These are phyloP conservation scores for Nomada fabriciana DNA, from an alignment of 2,888 invertebrate genomes.

Conservation along the genomic window DNA sequence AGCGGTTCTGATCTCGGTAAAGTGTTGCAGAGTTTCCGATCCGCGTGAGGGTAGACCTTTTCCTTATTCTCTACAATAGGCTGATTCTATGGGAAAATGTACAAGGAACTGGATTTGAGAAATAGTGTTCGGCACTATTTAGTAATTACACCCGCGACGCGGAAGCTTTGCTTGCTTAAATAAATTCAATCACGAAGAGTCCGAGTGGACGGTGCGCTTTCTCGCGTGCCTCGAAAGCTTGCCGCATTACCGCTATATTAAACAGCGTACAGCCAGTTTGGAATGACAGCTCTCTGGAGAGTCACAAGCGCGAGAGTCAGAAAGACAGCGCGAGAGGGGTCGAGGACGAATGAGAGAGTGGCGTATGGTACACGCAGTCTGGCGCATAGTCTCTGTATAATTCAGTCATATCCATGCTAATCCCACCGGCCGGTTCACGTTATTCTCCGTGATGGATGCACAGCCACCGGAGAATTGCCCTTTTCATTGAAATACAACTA, in stretches of 20 bases:
- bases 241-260: constrained; percentile 71
- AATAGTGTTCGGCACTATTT: no score
- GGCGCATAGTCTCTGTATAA: constrained; percentile 82
- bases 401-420: constrained; percentile 83
- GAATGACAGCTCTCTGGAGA: constrained; percentile 78
- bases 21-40: no score
- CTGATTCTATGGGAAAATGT: no score
- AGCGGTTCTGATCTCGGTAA: not conserved
- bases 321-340: constrained; percentile 59
- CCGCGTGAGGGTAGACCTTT: no score
- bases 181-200: constrained; percentile 63
- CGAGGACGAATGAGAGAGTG: constrained; percentile 60
- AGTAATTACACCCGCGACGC: constrained; percentile 17
- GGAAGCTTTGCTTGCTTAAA: constrained; percentile 11
- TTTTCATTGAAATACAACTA: constrained; percentile 82
- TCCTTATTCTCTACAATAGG: no score
- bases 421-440: constrained; percentile 78
- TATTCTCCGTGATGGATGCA: constrained; percentile 82
- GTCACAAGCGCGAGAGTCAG: constrained; percentile 65
- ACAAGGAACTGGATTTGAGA: no score
- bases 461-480: constrained; percentile 80
- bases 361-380: constrained; percentile 81
- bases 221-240: constrained; percentile 54
- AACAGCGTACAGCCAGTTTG: constrained; percentile 70
- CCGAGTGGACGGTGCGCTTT: constrained; percentile 6